A percentile compares a stretch with the other conserved stretches of the same genome.
Evolutionary conservation across 2,113 vertebrate genomes (phyloP).

Genomic region (Herpailurus yagouaroundi): DNA sequence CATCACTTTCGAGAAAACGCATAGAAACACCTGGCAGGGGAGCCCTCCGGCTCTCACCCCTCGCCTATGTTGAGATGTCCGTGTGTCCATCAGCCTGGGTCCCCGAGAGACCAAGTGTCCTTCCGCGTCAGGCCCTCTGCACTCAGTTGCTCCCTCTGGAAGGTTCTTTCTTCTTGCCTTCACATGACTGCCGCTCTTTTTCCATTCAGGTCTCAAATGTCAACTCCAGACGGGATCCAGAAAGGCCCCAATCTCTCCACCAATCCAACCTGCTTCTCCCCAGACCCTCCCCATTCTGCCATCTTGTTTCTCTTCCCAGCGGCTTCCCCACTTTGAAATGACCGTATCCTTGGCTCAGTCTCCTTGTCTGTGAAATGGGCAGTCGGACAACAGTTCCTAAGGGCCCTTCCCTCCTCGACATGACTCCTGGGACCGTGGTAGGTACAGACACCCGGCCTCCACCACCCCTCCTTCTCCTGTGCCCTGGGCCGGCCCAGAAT

Average conservation of each 20-base stretch:
- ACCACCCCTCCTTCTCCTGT: not conserved
- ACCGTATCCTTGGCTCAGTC: not conserved
- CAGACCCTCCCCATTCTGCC: not conserved
- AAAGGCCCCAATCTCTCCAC: not conserved
- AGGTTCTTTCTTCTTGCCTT: not conserved
- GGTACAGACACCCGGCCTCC: rapidly evolving
- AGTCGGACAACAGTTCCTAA: not conserved
- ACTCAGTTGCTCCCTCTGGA: not conserved
- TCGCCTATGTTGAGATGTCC: rapidly evolving
- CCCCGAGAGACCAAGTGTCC: not conserved
- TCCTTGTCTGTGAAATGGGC: not conserved
- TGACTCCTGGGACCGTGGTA: not conserved
- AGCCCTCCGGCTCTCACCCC: not conserved
- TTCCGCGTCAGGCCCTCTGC: not conserved
- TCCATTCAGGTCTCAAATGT: not conserved
- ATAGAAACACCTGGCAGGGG: rapidly evolving
- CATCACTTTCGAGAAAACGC: not conserved
- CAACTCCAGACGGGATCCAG: not conserved
- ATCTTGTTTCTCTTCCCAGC: not conserved
- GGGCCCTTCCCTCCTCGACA: not conserved
- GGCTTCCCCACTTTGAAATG: not conserved
- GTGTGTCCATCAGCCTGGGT: not conserved
- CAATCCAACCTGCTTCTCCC: too few relatives aligned
- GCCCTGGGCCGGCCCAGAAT: not conserved
- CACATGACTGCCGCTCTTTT: not conserved